Conservation (phyloP, 2,113 vertebrate species). For the Chaenogobius annularis region DNA sequence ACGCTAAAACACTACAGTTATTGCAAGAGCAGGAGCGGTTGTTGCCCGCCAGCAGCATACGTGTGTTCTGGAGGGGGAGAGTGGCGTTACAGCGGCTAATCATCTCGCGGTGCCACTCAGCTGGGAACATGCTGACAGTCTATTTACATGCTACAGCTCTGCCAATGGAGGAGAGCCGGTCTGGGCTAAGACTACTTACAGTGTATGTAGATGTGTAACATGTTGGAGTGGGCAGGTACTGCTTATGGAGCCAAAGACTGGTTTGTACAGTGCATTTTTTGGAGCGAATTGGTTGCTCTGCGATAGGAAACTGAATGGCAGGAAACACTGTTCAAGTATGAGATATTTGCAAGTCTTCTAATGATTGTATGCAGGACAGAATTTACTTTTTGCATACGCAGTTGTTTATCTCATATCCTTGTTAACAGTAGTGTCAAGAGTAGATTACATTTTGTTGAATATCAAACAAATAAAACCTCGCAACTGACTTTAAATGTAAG, state of each 20-base stretch:
- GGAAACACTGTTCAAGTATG: no score
- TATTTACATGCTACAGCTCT: slow-evolving; percentile 83
- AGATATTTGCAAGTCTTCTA: no score
- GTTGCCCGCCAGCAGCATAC: slow-evolving; percentile 26
- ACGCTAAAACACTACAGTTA: slow-evolving; percentile 85
- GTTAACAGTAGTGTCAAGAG: no score
- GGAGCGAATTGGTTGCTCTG: slow-evolving; percentile 9
- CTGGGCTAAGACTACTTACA: slow-evolving; percentile 26
- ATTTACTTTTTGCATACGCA: no score
- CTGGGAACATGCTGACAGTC: slow-evolving; percentile 89
- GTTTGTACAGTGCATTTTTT: slow-evolving; percentile 17
- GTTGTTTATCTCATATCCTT: no score
- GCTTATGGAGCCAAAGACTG: slow-evolving; percentile 16
- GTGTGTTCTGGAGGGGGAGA: slow-evolving; percentile 14
- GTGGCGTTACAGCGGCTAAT: slow-evolving; percentile 88
- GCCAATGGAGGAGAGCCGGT: slow-evolving; percentile 36
- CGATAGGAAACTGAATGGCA: not conserved
- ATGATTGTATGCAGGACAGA: no score
- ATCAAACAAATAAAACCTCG: no score
- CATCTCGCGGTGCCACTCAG: slow-evolving; percentile 94
- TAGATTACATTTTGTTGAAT: no score
- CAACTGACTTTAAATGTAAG: no score
- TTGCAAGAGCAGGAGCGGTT: slow-evolving; percentile 80
- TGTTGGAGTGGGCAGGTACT: slow-evolving; percentile 17
- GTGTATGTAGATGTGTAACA: slow-evolving; percentile 13